Conservation (phyloP, 2,113 vertebrate genomes). For the Macquaria australasica region DNA sequence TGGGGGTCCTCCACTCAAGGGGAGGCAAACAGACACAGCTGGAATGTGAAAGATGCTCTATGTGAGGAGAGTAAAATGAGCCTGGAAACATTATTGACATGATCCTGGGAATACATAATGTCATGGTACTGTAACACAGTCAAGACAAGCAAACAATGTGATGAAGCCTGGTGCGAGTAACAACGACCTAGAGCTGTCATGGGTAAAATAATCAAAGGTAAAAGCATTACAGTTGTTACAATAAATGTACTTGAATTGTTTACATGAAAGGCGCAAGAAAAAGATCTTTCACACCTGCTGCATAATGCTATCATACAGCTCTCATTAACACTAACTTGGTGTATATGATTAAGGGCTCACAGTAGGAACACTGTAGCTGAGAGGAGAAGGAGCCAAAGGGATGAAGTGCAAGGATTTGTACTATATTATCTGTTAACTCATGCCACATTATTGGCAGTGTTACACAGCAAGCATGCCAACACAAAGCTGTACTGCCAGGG, state of each 20-base stretch:
- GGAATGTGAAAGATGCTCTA: constrained; percentile 49
- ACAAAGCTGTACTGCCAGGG: constrained; percentile 23
- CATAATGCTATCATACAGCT: constrained; percentile 6
- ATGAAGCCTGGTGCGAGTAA: not conserved
- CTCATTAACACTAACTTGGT: constrained; percentile 12
- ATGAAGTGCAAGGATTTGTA: constrained; percentile 39
- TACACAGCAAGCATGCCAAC: constrained; percentile 41
- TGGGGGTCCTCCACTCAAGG: constrained; percentile 7
- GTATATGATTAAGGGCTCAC: constrained; percentile 22
- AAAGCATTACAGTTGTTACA: constrained; percentile 7
- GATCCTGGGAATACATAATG: constrained; percentile 35
- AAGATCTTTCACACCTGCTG: not conserved
- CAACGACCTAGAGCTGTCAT: constrained; percentile 8
- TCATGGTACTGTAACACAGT: not conserved
- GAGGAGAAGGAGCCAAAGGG: constrained; percentile 30
- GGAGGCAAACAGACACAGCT: constrained; percentile 62
- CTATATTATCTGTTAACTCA: constrained; percentile 49
- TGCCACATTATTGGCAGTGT: constrained; percentile 54
- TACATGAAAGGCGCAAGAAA: not conserved
- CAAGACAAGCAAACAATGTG: constrained; percentile 20
- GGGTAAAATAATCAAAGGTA: not conserved
- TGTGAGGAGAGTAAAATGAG: constrained; percentile 38
- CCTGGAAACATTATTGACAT: constrained; percentile 20
- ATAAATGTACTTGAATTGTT: not conserved
- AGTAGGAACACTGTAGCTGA: not conserved